phyloP scores from a whole-genome alignment of 2,797 vertebrate genomes.

The Oreochromis grahami region DNA sequence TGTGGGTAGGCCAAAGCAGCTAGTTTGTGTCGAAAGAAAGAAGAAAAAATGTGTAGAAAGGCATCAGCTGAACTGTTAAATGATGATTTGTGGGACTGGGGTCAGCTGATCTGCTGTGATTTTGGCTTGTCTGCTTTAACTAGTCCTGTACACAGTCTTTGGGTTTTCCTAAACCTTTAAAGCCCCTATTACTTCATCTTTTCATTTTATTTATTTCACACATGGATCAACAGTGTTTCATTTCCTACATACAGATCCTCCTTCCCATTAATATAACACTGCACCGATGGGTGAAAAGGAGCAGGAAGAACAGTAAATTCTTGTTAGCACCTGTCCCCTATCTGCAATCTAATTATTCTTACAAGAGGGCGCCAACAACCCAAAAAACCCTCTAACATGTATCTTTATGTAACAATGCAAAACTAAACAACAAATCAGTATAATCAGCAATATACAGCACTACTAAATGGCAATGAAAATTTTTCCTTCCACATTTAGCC shows the following conservation, averaged over 20 bases:
- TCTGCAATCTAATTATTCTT: too few relatives aligned
- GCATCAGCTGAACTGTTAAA: background rate
- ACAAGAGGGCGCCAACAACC: too few relatives aligned
- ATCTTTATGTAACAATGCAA: too few relatives aligned
- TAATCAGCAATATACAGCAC: background rate
- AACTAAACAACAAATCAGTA: background rate
- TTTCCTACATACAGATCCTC: too few relatives aligned
- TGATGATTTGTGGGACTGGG: background rate
- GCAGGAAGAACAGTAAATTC: too few relatives aligned
- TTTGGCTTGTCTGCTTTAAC: background rate
- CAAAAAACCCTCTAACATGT: too few relatives aligned
- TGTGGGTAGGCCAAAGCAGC: background rate
- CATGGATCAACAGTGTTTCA: too few relatives aligned
- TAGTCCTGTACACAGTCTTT: background rate
- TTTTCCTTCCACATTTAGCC: background rate
- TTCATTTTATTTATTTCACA: too few relatives aligned
- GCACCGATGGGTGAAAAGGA: too few relatives aligned
- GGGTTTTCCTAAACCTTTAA: background rate
- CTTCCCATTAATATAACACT: too few relatives aligned
- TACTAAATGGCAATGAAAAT: background rate
- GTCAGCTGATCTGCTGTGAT: background rate
- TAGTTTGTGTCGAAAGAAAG: background rate
- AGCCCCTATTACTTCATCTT: background rate
- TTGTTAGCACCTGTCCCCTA: too few relatives aligned
- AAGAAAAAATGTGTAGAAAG: background rate